A percentile compares a stretch with the other conserved stretches of the same genome.
Evolutionary conservation across 2,113 vertebrate species (phyloP).

Genomic region (Menidia beryllina): DNA sequence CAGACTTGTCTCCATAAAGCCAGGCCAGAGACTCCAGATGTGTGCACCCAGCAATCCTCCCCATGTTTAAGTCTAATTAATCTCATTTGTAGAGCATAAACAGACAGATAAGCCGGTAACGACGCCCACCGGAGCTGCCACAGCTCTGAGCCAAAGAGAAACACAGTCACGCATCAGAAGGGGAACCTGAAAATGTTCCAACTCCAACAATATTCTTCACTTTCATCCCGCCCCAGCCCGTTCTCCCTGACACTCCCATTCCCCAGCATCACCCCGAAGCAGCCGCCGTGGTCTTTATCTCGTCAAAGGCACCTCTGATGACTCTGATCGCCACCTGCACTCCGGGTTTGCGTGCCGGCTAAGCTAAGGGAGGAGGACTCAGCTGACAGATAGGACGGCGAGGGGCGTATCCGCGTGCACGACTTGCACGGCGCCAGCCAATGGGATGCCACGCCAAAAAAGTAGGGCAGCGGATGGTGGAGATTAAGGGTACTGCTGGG

Average conservation of each 20-base stretch:
- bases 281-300: not conserved
- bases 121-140: constrained; percentile 45
- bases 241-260: not conserved
- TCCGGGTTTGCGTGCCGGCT: constrained; percentile 51
- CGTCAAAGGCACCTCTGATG: constrained; percentile 31
- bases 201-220: too few species aligned
- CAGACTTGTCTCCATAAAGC: constrained; percentile 37
- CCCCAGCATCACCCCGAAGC: not conserved
- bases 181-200: too few species aligned
- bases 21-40: constrained; percentile 27
- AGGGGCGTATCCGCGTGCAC: constrained; percentile 2
- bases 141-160: too few species aligned
- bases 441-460: constrained; percentile 36
- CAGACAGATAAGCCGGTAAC: constrained; percentile 54
- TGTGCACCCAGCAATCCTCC: constrained; percentile 25
- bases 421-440: constrained; percentile 5
- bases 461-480: constrained; percentile 30
- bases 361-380: constrained; percentile 46
- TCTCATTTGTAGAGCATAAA: constrained; percentile 69
- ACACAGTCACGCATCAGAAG: too few species aligned
- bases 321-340: constrained; percentile 54
- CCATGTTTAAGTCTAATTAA: constrained; percentile 61
- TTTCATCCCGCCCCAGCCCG: too few species aligned
- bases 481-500: constrained; percentile 27
- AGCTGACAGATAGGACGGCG: not conserved